Base-by-base conservation (phyloP, 35 echinoderm and acorn worm genomes). In the Chiridota heheva region DNA sequence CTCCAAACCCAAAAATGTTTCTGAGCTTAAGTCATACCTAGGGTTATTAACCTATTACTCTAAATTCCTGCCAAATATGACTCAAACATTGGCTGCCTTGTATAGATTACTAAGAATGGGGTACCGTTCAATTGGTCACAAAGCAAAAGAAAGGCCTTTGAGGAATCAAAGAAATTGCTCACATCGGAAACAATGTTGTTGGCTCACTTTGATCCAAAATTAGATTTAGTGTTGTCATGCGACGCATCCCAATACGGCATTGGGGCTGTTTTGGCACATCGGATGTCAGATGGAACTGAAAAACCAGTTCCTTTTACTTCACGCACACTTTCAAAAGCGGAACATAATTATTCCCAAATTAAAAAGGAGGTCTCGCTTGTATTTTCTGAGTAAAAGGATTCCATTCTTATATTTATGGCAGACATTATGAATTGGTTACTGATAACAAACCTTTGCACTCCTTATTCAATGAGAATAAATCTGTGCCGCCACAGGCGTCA, bases 331-430 rank as follows among this genome's bases (percentile, higher is more conserved):
- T 44, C 69, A 6, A 44, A 28, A 16, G 69, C 69, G 5, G 88
- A 90, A 44, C 13, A 61, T 13, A 79, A 84, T 29, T 90, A 90
- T 57, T 73, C 79, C 0, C 87, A 90, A 58, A 38, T 90, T 40
- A 75, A 87, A 58, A 90, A 90, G 42, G 87, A 83, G 59, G 87
- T 67, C 12, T 55, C 77, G 79, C 56, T 8, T 83, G 53, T 65
- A 32, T 90, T 58, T 90, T 90, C 57, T 78, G 69, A 2, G 79
- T 84, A 17, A 73, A 57, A 16, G 37, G 70, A 70, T 90, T 87
- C 44, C 67, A 89, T 30, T 45, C 1, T 0, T 89, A 90, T 27
- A 82, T 90, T 18, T 90, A 90, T 44, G 87, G 87, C 18, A 43
- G 80, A 43, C 64, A 89, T 29, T 81, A n/a, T n/a, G n/a, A n/a